Evolutionary conservation across 2,797 vertebrate genomes (phyloP).

Genomic region (Thalassophryne amazonica): DNA sequence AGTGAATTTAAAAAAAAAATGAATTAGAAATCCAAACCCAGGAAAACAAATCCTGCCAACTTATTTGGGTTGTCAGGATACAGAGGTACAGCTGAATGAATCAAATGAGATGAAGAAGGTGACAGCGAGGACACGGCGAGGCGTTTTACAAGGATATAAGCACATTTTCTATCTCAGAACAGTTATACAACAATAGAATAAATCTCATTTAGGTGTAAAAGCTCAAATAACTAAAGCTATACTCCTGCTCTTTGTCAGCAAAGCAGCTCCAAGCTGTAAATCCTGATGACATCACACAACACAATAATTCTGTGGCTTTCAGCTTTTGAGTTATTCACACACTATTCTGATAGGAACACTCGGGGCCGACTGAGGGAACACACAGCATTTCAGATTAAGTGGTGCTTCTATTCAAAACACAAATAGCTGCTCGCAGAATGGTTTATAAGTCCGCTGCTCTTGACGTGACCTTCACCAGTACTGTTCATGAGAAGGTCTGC

Average conservation of each 20-base stretch:
- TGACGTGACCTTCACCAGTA: constrained; percentile 1
- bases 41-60: not conserved
- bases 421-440: constrained; percentile 17
- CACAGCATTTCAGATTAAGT: constrained; percentile 39
- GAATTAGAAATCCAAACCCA: constrained; percentile 4
- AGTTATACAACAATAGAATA: constrained; percentile 45
- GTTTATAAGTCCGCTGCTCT: constrained; percentile 19
- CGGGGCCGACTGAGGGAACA: constrained; percentile 5
- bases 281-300: constrained; percentile 57
- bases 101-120: constrained; percentile 41
- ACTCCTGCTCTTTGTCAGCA: constrained; percentile 50
- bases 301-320: constrained; percentile 44
- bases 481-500: not conserved
- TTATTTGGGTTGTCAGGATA: constrained; percentile 16
- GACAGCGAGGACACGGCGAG: constrained; percentile 41
- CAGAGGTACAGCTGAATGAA: constrained; percentile 12
- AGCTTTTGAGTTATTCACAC: constrained; percentile 33
- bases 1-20: constrained; percentile 17
- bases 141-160: constrained; percentile 51
- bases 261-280: constrained; percentile 53
- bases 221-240: constrained; percentile 47
- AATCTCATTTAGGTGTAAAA: constrained; percentile 63
- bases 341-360: constrained; percentile 44
- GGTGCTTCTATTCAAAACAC: constrained; percentile 15
- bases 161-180: constrained; percentile 47